These are phyloP conservation scores for Heterotilapia buettikoferi DNA, from an alignment of 2,113 vertebrate genomes.

Conservation along the genomic window DNA sequence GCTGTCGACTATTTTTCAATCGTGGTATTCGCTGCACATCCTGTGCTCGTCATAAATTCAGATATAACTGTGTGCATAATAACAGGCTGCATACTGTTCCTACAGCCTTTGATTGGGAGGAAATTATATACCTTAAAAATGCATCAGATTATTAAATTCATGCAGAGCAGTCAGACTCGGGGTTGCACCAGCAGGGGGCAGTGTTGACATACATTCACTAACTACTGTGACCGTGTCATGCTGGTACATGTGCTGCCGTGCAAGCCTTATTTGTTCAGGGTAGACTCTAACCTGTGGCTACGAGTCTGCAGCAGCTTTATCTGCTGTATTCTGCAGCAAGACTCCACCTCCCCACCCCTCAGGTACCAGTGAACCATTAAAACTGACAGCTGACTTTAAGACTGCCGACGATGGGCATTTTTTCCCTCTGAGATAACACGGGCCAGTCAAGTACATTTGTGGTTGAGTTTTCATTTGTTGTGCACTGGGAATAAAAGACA, in stretches of 20 bases:
- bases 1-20: neutral
- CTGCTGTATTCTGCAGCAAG: neutral
- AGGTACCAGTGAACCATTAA: neutral
- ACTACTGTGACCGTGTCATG: neutral
- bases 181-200: slow-evolving; percentile 37
- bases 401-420: neutral
- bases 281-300: slow-evolving; percentile 24
- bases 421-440: neutral
- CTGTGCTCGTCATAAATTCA: neutral
- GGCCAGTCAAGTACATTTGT: neutral
- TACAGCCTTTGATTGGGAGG: neutral
- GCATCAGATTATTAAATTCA: neutral
- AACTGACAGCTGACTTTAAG: neutral
- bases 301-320: neutral
- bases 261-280: neutral
- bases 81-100: neutral
- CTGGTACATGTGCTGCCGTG: neutral
- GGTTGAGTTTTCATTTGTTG: neutral
- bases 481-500: neutral
- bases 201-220: neutral
- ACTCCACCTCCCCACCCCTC: neutral
- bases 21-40: neutral
- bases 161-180: neutral
- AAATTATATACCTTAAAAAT: neutral
- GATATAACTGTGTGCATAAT: neutral